These are phyloP conservation scores for Macropis europaea DNA, from an alignment of 2,888 invertebrate genomes.

Conservation along the genomic window DNA sequence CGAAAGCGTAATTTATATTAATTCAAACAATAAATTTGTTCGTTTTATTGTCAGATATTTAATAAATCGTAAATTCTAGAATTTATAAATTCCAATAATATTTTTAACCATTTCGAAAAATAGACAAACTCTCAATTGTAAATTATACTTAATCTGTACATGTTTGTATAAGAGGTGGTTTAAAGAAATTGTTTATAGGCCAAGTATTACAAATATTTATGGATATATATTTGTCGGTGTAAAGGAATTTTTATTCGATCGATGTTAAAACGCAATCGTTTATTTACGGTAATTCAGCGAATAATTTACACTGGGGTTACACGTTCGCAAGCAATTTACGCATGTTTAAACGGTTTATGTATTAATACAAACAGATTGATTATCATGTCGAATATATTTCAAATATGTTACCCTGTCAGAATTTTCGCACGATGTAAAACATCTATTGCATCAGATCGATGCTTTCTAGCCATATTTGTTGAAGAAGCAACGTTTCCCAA, in stretches of 20 bases:
- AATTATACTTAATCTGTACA: too few species aligned
- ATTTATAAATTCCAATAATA: too few species aligned
- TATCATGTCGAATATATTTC: constrained; percentile 14
- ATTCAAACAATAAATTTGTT: too few species aligned
- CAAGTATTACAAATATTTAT: constrained; percentile 11
- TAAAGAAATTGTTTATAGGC: not conserved
- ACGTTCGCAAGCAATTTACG: constrained; percentile 25
- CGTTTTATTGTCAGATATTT: too few species aligned
- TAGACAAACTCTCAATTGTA: too few species aligned
- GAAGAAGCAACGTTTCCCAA: too few species aligned
- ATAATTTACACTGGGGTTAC: constrained; percentile 23
- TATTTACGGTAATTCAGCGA: constrained; percentile 37
- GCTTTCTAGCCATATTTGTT: too few species aligned
- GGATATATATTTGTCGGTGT: not conserved
- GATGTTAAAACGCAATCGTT: constrained; percentile 25
- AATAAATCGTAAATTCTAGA: too few species aligned
- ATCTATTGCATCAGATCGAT: too few species aligned
- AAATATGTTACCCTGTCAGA: not conserved
- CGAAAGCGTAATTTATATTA: too few species aligned
- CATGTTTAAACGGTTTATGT: constrained; percentile 24
- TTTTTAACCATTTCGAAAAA: too few species aligned
- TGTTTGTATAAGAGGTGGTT: too few species aligned
- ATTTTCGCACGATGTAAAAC: not conserved
- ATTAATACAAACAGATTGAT: constrained; percentile 34
- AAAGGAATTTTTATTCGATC: constrained; percentile 17